Evolutionary conservation across 1,140 invertebrate genomes (phyloP).

Genomic region (Temnothorax nylanderi): DNA sequence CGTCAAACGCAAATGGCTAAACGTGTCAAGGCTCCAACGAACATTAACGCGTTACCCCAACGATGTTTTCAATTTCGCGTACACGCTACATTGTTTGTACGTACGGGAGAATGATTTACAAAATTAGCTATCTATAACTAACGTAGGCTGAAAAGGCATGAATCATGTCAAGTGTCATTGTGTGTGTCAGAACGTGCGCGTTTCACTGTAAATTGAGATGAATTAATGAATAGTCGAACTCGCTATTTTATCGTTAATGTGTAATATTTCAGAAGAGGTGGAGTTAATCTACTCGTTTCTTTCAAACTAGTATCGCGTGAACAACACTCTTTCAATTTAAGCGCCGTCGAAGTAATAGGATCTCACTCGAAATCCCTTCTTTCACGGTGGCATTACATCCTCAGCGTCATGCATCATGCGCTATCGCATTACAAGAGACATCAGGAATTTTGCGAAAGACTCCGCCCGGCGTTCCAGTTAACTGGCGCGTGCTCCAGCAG

Average conservation of each 20-base stretch:
- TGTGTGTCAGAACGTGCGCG: background rate
- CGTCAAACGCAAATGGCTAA: slow-evolving; percentile 16
- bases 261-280: background rate
- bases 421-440: slow-evolving; percentile 64
- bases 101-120: slow-evolving; percentile 24
- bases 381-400: slow-evolving; percentile 41
- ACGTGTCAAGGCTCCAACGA: slow-evolving; percentile 10
- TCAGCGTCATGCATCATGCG: slow-evolving; percentile 38
- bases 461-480: slow-evolving; percentile 46
- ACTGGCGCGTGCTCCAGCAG: slow-evolving; percentile 18
- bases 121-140: slow-evolving; percentile 2
- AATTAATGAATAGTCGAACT: background rate
- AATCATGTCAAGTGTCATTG: background rate
- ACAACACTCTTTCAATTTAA: slow-evolving; percentile 55
- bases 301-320: slow-evolving; percentile 38
- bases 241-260: too few relatives aligned
- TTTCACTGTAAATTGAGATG: slow-evolving; percentile 3
- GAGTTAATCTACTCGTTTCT: slow-evolving; percentile 37
- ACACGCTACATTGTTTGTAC: slow-evolving; percentile 15
- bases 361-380: slow-evolving; percentile 65
- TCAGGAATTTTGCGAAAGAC: slow-evolving; percentile 64
- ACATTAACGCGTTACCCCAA: slow-evolving; percentile 49
- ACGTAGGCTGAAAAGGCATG: background rate
- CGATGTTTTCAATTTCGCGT: slow-evolving; percentile 38
- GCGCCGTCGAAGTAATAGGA: slow-evolving; percentile 55